These are phyloP conservation scores for Cygnus olor DNA, from an alignment of 2,797 vertebrate species.

Conservation along the genomic window DNA sequence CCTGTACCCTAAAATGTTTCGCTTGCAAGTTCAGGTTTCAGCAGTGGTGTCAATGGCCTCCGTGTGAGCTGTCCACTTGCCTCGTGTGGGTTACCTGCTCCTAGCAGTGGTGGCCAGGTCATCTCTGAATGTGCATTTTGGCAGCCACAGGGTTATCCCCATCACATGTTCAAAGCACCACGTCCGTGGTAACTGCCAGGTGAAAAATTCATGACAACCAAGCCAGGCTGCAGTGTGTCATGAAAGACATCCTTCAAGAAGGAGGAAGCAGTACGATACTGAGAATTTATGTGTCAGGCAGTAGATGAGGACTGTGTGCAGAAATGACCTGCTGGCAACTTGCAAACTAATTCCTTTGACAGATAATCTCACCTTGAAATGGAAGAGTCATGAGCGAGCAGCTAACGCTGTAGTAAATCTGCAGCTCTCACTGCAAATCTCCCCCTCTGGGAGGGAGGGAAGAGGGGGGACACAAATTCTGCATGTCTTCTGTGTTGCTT, in stretches of 20 bases:
- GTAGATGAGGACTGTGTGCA: not conserved
- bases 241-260: not conserved
- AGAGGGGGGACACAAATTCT: not conserved
- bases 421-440: not conserved
- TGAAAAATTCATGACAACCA: not conserved
- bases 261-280: not conserved
- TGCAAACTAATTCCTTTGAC: not conserved
- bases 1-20: not conserved
- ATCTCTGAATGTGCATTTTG: not conserved
- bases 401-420: not conserved
- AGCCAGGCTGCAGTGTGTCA: not conserved
- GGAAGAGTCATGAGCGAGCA: not conserved
- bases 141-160: not conserved
- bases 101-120: not conserved
- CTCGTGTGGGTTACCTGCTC: not conserved
- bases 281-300: not conserved
- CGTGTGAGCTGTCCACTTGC: not conserved
- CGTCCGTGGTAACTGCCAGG: not conserved
- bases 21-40: not conserved
- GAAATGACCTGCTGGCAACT: not conserved
- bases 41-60: not conserved
- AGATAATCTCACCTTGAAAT: not conserved
- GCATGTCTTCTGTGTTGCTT: not conserved
- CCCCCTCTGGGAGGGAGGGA: not conserved
- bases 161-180: not conserved